Percentiles rank a stretch among this genome's conserved stretches.
These are phyloP conservation scores for Moxostoma hubbsi DNA, from an alignment of 2,797 vertebrate genomes.

Conservation along the genomic window DNA sequence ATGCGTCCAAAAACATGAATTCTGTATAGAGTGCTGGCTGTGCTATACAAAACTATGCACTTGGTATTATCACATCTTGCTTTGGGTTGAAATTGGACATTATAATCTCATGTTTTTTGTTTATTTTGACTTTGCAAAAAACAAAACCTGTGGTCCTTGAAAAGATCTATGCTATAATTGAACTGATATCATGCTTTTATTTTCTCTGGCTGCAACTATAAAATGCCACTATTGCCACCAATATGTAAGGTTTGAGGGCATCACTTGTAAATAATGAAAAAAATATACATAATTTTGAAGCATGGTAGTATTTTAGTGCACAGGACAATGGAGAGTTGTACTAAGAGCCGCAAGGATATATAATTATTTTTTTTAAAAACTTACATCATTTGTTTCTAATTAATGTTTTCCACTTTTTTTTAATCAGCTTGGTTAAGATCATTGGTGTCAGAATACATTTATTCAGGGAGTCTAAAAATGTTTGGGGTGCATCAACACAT, in stretches of 20 bases:
- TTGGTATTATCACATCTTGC: slow-evolving; percentile 60
- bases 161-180: slow-evolving; percentile 48
- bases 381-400: slow-evolving; percentile 12
- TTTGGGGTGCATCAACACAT: slow-evolving; percentile 48
- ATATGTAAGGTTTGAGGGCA: slow-evolving; percentile 54
- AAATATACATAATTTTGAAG: slow-evolving; percentile 63
- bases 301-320: slow-evolving; percentile 69
- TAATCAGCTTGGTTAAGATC: slow-evolving; percentile 32
- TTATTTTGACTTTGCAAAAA: slow-evolving; percentile 49
- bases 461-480: slow-evolving; percentile 32
- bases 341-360: slow-evolving; percentile 50
- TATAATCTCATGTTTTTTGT: slow-evolving; percentile 59
- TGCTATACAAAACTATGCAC: slow-evolving; percentile 81
- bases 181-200: slow-evolving; percentile 59
- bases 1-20: slow-evolving; percentile 66
- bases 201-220: slow-evolving; percentile 61
- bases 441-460: slow-evolving; percentile 32
- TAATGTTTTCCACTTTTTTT: slow-evolving; percentile 21
- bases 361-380: slow-evolving; percentile 39
- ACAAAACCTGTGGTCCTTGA: slow-evolving; percentile 45
- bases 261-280: slow-evolving; percentile 53
- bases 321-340: slow-evolving; percentile 58
- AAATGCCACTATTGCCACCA: slow-evolving; percentile 53
- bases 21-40: slow-evolving; percentile 73
- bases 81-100: slow-evolving; percentile 63